Percentiles rank a stretch among this genome's conserved stretches.
These are phyloP conservation scores for Therioaphis trifolii DNA, from an alignment of 2,888 invertebrate genomes.

Conservation along the genomic window DNA sequence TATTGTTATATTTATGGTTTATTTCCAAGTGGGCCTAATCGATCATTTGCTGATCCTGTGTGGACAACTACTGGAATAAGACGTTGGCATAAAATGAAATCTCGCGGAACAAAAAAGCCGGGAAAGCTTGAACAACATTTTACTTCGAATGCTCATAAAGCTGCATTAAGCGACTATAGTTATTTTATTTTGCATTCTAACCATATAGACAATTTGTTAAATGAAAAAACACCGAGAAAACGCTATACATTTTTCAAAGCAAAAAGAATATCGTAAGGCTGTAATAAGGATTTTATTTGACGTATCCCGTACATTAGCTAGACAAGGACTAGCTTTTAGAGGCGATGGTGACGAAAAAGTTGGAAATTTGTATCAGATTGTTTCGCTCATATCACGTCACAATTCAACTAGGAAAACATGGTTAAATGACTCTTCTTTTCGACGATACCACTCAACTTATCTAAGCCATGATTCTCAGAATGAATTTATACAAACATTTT, in stretches of 20 bases:
- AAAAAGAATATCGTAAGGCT: constrained; percentile 16
- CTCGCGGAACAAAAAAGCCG: constrained; percentile 10
- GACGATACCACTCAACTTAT: constrained; percentile 31
- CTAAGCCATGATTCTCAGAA: constrained; percentile 55
- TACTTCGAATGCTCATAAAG: constrained; percentile 37
- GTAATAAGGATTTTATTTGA: constrained; percentile 28
- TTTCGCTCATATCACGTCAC: background rate
- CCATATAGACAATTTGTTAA: constrained; percentile 17
- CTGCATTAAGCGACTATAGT: background rate
- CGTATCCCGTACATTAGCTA: constrained; percentile 21
- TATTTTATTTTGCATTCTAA: constrained; percentile 19
- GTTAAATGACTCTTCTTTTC: too few species aligned
- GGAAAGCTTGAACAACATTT: constrained; percentile 30
- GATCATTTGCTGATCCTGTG: constrained; percentile 13
- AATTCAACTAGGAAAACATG: background rate
- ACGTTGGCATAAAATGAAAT: constrained; percentile 36
- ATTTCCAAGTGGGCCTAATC: constrained; percentile 15
- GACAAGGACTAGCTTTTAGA: constrained; percentile 27
- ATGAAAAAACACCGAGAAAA: constrained; percentile 12
- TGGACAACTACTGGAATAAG: constrained; percentile 25
- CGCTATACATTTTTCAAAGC: constrained; percentile 10
- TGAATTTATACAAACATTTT: constrained; percentile 43
- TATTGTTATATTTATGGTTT: constrained; percentile 27
- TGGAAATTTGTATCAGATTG: constrained; percentile 32
- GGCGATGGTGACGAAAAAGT: constrained; percentile 27